Base-by-base conservation (phyloP, 2,797 vertebrate genomes). In the Pangasius larnaudii region DNA sequence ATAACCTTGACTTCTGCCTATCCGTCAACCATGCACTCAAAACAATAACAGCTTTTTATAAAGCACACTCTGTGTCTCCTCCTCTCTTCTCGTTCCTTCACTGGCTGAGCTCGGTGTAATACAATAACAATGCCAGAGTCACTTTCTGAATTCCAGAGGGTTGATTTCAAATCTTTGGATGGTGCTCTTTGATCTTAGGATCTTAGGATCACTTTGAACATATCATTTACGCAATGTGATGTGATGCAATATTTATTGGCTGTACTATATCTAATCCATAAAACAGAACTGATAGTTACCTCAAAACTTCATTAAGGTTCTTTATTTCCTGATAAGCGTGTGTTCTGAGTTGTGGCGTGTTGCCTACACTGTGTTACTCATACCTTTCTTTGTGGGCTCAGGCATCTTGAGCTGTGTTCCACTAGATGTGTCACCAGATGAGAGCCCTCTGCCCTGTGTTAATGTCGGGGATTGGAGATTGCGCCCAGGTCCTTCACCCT, bases 371-470 rank as follows among this genome's bases (percentile, higher is more conserved):
- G 63, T 49, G 6, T 58, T 14, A 74, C 65, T 92, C 95, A 90
- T 96, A 96, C 98, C 97, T 96, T 98, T 98, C 95, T 97, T 98
- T 90, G 97, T 97, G 93, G 98, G 98, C 96, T 99, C 99, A 93
- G 98, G 99, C 99, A 99, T 99, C 96, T 94, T 96, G 94, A 95
- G 94, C 95, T 94, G 89, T 85, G 92, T 93, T 94, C 95, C 93
- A 95, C 94, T 93, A 92, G 88, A 95, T 92, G 90, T 88, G 92
- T 91, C 93, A 92, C 71, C 85, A 92, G 90, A 85, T 89, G 85
- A 61, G 86, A 90, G 93, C 88, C 51, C 30, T 81, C 79, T 85
- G 81, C 85, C 82, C 82, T 77, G 19, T 69, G 36, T 75, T 87
- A 84, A 42, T 22, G 59, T 89, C 11, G 59, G 53, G 83, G 63